Evolutionary conservation across 2,797 vertebrate genomes (phyloP).

Genomic region (Micrastur ruficollis): DNA sequence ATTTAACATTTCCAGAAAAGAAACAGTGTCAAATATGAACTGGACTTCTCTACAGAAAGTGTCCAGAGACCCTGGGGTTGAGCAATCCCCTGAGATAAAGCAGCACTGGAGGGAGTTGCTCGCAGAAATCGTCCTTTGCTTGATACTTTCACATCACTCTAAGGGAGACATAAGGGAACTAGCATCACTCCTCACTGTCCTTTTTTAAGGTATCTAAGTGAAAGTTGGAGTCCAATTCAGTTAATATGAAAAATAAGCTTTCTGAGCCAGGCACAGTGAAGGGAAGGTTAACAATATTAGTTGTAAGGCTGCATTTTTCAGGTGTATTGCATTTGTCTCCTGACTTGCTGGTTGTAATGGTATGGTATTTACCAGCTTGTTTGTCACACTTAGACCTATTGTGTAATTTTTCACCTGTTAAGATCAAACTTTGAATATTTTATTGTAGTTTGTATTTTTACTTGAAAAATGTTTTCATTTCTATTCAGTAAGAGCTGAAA

Average conservation of each 20-base stretch:
- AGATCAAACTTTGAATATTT: background rate
- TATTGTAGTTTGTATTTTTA: background rate
- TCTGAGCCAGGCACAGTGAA: background rate
- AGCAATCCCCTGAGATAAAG: background rate
- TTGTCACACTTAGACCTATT: background rate
- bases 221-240: background rate
- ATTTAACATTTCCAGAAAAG: background rate
- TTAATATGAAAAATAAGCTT: background rate
- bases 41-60: background rate
- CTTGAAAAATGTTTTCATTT: background rate
- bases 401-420: background rate
- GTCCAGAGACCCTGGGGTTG: background rate
- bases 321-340: background rate
- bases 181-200: background rate
- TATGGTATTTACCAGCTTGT: background rate
- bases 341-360: background rate
- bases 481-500: background rate
- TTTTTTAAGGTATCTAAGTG: background rate
- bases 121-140: background rate
- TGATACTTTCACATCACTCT: background rate
- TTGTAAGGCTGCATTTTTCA: background rate
- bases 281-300: background rate
- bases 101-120: background rate
- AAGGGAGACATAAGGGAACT: background rate
- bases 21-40: background rate